These are phyloP conservation scores for Gnathonemus longibarbis DNA, from an alignment of 2,113 vertebrate genomes.

Conservation along the genomic window DNA sequence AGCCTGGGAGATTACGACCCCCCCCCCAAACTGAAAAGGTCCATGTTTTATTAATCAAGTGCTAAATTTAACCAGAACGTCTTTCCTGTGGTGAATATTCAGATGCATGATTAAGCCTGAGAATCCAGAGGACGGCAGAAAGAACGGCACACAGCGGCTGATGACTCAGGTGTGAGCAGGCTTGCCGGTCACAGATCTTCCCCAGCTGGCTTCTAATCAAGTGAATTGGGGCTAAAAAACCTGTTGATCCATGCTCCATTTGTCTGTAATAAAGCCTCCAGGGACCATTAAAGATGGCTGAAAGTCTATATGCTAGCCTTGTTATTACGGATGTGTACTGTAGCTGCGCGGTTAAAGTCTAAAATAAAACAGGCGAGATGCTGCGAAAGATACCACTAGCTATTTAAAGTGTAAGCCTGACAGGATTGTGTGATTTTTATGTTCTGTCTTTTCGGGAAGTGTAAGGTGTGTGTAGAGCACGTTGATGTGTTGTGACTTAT, in stretches of 20 bases:
- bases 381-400: background rate
- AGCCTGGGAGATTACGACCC: conserved; percentile 37
- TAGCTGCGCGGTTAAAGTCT: background rate
- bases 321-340: background rate
- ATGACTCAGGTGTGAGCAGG: background rate
- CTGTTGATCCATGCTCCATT: background rate
- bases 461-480: background rate
- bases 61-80: conserved; percentile 37
- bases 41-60: conserved; percentile 52
- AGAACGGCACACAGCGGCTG: background rate
- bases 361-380: background rate
- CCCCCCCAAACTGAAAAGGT: conserved; percentile 17
- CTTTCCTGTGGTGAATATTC: conserved; percentile 41
- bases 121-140: conserved; percentile 9
- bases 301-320: background rate
- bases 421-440: background rate
- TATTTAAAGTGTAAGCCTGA: background rate
- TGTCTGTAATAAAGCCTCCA: background rate
- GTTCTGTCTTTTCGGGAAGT: background rate
- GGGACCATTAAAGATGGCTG: background rate
- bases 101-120: conserved; percentile 32
- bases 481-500: background rate
- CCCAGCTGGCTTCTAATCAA: background rate
- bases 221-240: background rate
- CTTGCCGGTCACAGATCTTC: background rate